A percentile compares a stretch with the other conserved stretches of the same genome.
Conservation (phyloP, 2,113 vertebrate species). For the Callipepla californica region DNA sequence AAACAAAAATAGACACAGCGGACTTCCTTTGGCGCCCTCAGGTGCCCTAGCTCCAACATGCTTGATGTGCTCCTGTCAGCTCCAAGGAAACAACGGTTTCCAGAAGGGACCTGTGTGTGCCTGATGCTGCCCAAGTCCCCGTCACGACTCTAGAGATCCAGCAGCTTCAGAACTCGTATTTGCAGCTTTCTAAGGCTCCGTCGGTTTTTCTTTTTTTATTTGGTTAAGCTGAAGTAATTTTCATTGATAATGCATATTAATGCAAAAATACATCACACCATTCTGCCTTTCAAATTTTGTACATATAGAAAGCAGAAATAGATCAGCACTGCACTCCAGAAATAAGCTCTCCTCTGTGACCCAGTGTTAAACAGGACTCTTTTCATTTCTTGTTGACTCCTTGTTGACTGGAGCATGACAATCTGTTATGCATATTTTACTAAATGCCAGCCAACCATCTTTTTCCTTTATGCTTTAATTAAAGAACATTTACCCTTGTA, state of each 20-base stretch:
- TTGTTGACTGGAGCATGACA: not conserved
- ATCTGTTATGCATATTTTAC: not conserved
- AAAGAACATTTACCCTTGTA: not conserved
- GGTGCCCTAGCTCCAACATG: not conserved
- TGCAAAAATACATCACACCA: not conserved
- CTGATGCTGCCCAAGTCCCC: not conserved
- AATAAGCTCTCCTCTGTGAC: not conserved
- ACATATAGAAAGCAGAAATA: not conserved
- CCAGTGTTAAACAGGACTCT: not conserved
- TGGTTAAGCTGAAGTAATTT: not conserved
- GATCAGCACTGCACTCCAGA: not conserved
- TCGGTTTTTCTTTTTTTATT: not conserved
- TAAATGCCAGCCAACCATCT: not conserved
- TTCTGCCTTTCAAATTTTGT: not conserved
- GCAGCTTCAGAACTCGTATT: not conserved
- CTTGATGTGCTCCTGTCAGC: not conserved
- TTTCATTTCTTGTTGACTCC: not conserved
- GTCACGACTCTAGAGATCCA: fast-evolving
- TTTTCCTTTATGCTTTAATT: not conserved
- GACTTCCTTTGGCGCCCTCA: not conserved
- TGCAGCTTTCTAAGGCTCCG: not conserved
- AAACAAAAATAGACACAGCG: not conserved
- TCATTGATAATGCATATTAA: not conserved
- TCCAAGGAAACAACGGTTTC: not conserved
- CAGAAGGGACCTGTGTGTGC: not conserved